Conservation (phyloP, 2,113 vertebrate genomes). For the Xyrauchen texanus region DNA sequence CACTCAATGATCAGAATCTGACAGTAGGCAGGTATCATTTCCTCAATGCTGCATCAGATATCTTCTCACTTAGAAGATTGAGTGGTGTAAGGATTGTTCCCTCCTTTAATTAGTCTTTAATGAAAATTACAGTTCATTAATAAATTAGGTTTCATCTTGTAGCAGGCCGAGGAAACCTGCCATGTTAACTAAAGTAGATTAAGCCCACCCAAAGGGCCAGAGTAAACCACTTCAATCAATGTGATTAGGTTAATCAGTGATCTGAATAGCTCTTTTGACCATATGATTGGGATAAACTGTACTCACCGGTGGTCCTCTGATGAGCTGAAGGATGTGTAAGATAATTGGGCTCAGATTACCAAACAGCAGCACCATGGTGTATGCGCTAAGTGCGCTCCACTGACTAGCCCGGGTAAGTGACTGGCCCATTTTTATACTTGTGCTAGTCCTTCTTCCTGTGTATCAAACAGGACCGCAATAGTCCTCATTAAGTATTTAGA, state of each 20-base stretch:
- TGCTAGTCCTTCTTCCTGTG: neutral
- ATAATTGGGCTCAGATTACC: constrained; percentile 15
- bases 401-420: neutral
- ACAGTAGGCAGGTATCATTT: too few relatives aligned
- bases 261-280: constrained; percentile 5
- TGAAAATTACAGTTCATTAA: neutral
- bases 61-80: neutral
- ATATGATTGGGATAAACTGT: constrained; percentile 26
- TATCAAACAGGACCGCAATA: constrained; percentile 6
- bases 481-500: constrained; percentile 44
- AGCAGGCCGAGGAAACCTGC: neutral
- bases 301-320: neutral
- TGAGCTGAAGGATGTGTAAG: neutral
- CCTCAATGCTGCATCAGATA: neutral
- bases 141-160: constrained; percentile 1
- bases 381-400: neutral
- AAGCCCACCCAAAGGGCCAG: neutral
- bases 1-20: neutral
- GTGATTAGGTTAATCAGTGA: constrained; percentile 26
- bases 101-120: neutral
- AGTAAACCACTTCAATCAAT: constrained; percentile 18
- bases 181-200: neutral
- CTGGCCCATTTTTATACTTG: neutral
- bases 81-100: neutral
- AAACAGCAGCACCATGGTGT: neutral